phyloP scores from a whole-genome alignment of 2,113 vertebrate species.

The Otis tarda region DNA sequence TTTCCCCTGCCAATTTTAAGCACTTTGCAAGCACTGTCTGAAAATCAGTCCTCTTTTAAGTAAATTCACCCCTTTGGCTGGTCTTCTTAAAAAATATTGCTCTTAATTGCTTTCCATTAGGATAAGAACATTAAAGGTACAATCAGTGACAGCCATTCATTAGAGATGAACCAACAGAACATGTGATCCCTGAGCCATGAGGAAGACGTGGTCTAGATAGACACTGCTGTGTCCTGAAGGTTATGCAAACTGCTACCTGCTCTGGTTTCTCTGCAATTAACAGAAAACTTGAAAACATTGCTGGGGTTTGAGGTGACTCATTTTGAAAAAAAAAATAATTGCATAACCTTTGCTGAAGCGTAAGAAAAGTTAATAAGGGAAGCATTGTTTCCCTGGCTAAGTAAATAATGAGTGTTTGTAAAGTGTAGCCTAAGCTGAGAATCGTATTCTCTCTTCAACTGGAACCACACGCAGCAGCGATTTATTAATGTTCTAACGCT shows the following conservation, averaged over 20 bases:
- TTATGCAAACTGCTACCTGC: background rate
- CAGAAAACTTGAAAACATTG: background rate
- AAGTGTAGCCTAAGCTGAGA: background rate
- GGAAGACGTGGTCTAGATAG: background rate
- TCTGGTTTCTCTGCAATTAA: background rate
- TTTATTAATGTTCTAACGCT: slow-evolving; percentile 14
- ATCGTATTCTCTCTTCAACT: background rate
- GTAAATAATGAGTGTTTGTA: background rate
- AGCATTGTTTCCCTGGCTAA: background rate
- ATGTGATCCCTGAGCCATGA: background rate
- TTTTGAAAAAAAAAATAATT: background rate
- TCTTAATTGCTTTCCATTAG: slow-evolving; percentile 34
- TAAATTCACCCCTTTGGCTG: background rate
- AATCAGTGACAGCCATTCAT: background rate
- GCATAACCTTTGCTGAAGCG: background rate
- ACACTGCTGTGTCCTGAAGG: background rate
- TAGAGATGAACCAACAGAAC: background rate
- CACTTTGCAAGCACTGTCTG: background rate
- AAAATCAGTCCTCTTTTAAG: background rate
- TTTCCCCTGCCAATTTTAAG: background rate
- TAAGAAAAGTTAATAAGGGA: background rate
- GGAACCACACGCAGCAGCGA: background rate
- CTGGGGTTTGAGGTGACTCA: background rate
- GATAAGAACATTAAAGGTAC: background rate
- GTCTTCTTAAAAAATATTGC: background rate